These are phyloP conservation scores for Scomberomorus guttatus DNA, from an alignment of 2,797 vertebrate genomes.

Conservation along the genomic window DNA sequence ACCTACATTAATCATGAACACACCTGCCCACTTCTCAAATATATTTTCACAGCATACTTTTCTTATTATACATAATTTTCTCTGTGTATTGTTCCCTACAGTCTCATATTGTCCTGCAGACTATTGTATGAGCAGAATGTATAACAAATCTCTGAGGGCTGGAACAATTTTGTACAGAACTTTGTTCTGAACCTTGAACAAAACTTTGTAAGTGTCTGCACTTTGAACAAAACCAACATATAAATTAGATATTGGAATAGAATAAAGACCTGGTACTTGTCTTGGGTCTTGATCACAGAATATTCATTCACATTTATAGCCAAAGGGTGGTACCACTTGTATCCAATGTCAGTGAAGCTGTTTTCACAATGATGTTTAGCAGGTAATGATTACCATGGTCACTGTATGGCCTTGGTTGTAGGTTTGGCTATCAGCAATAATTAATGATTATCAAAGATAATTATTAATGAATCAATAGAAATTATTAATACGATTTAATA, in stretches of 20 bases:
- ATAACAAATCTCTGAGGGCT: neutral
- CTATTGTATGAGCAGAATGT: neutral
- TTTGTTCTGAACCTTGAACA: too few relatives aligned
- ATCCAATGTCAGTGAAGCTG: neutral
- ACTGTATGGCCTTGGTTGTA: too few relatives aligned
- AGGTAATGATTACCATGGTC: too few relatives aligned
- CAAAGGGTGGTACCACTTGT: neutral
- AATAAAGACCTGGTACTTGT: too few relatives aligned
- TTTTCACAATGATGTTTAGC: too few relatives aligned
- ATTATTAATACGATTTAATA: too few relatives aligned
- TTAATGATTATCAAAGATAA: too few relatives aligned
- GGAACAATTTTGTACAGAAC: neutral
- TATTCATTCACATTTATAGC: neutral
- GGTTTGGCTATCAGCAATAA: too few relatives aligned
- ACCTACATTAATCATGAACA: neutral
- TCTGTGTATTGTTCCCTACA: neutral
- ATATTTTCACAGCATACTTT: neutral
- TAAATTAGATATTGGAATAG: too few relatives aligned
- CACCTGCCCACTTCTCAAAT: neutral
- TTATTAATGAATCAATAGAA: too few relatives aligned
- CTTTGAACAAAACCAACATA: too few relatives aligned
- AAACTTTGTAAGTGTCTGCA: neutral
- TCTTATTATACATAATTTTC: slow-evolving; percentile 1
- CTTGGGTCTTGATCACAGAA: neutral
- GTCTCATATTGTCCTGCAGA: neutral